These are phyloP conservation scores for Cheilinus undulatus DNA, from an alignment of 2,113 vertebrate species.

Conservation along the genomic window DNA sequence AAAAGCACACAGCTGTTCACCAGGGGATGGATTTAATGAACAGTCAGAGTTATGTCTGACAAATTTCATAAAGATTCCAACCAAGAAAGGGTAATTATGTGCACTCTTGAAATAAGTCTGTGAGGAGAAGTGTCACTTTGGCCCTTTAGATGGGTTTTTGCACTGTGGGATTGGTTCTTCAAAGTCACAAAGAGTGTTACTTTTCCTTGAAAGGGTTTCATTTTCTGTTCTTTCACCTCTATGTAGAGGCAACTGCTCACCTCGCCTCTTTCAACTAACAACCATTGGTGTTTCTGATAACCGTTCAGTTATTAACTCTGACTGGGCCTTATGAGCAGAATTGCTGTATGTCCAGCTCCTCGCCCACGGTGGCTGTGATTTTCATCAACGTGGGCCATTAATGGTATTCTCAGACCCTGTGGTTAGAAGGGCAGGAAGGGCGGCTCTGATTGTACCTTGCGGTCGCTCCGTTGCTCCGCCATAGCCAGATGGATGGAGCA, in stretches of 20 bases:
- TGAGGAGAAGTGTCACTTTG: constrained; percentile 72
- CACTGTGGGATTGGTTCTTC: constrained; percentile 59
- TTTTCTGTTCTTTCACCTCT: constrained; percentile 47
- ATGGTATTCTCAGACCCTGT: constrained; percentile 30
- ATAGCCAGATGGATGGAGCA: constrained; percentile 56
- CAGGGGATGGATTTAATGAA: neutral
- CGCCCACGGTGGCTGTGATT: constrained; percentile 31
- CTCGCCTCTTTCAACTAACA: constrained; percentile 50
- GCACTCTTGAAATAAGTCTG: constrained; percentile 31
- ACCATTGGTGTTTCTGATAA: constrained; percentile 37
- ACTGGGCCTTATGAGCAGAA: constrained; percentile 18
- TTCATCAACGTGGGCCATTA: constrained; percentile 36
- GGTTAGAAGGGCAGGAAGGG: constrained; percentile 40
- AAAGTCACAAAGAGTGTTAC: constrained; percentile 37
- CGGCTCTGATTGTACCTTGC: constrained; percentile 45
- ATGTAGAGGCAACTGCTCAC: constrained; percentile 35
- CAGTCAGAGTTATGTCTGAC: neutral
- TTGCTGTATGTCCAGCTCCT: constrained; percentile 17
- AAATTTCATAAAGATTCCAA: constrained; percentile 18
- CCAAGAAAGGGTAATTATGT: constrained; percentile 20
- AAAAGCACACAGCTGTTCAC: neutral
- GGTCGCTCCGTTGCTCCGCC: constrained; percentile 40
- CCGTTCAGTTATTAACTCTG: constrained; percentile 29
- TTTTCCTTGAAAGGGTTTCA: constrained; percentile 46
- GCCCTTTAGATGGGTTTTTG: constrained; percentile 44